Evolutionary conservation across 1,140 invertebrate species (phyloP).

Genomic region (Formica selysi): DNA sequence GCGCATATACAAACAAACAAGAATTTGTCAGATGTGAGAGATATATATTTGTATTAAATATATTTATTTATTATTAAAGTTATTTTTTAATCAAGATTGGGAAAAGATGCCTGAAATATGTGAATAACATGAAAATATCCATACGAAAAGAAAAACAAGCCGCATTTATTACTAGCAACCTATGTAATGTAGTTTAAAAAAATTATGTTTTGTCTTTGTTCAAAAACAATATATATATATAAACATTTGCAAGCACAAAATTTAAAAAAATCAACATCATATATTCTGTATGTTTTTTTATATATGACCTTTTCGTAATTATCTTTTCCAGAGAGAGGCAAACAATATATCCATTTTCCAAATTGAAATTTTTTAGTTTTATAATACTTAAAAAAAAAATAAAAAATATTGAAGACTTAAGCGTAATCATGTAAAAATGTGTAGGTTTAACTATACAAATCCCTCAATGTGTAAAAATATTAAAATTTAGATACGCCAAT

Average conservation of each 20-base stretch:
- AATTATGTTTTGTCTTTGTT: neutral
- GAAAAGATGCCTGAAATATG: no score
- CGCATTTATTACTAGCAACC: neutral
- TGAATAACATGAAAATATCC: neutral
- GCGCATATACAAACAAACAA: neutral
- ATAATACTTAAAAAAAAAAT: neutral
- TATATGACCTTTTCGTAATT: slow-evolving; percentile 17
- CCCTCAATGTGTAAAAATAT: neutral
- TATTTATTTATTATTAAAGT: neutral
- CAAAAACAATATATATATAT: slow-evolving; percentile 11
- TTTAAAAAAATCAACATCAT: slow-evolving; percentile 27
- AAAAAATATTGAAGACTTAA: neutral
- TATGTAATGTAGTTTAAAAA: neutral
- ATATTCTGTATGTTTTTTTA: neutral
- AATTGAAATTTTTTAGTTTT: neutral
- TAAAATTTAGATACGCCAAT: neutral
- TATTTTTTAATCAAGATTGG: neutral
- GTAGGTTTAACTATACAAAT: neutral
- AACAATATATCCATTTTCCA: neutral
- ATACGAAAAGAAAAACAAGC: neutral
- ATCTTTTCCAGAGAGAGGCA: neutral
- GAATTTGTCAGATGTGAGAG: neutral
- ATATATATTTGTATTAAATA: neutral
- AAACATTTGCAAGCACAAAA: neutral
- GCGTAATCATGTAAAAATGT: neutral